Evolutionary conservation across 2,888 invertebrate genomes (phyloP).

Genomic region (Diloba caeruleocephala): DNA sequence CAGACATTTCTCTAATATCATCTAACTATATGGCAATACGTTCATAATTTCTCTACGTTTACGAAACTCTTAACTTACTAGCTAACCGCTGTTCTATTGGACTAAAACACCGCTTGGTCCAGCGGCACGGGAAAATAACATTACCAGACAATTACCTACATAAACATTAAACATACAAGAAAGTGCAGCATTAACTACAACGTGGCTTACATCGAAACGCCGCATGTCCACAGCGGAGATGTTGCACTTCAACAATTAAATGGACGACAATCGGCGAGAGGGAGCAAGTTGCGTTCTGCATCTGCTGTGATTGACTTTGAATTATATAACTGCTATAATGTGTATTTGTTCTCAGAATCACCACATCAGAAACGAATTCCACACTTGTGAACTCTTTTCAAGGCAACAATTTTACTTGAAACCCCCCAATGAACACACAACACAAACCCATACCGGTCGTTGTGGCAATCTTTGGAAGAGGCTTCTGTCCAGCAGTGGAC

Average conservation of each 20-base stretch:
- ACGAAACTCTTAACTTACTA: slow-evolving; percentile 80
- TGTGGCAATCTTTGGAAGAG: too few relatives aligned
- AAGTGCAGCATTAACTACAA: slow-evolving; percentile 61
- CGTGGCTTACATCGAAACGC: slow-evolving; percentile 34
- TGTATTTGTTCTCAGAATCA: slow-evolving; percentile 19
- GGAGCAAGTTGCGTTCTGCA: slow-evolving; percentile 44
- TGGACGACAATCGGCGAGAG: slow-evolving; percentile 45
- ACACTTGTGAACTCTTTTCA: slow-evolving; percentile 4
- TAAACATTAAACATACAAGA: slow-evolving; percentile 69
- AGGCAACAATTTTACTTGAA: slow-evolving; percentile 15
- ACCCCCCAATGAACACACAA: too few relatives aligned
- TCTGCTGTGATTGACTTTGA: slow-evolving; percentile 17
- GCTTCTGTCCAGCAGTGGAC: too few relatives aligned
- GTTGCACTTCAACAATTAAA: slow-evolving; percentile 31
- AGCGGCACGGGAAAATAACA: slow-evolving; percentile 68
- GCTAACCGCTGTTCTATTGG: slow-evolving; percentile 81
- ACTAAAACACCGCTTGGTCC: slow-evolving; percentile 70
- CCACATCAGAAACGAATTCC: slow-evolving; percentile 17
- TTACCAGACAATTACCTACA: slow-evolving; percentile 78
- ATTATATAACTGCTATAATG: slow-evolving; percentile 19
- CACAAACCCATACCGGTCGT: too few relatives aligned
- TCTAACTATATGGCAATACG: slow-evolving; percentile 85
- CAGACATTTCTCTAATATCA: slow-evolving; percentile 79
- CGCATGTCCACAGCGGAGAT: slow-evolving; percentile 22
- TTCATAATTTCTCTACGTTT: slow-evolving; percentile 82